A percentile compares a stretch with the other conserved stretches of the same genome.
These are phyloP conservation scores for Pissodes strobi DNA, from an alignment of 1,140 invertebrate genomes.

Conservation along the genomic window DNA sequence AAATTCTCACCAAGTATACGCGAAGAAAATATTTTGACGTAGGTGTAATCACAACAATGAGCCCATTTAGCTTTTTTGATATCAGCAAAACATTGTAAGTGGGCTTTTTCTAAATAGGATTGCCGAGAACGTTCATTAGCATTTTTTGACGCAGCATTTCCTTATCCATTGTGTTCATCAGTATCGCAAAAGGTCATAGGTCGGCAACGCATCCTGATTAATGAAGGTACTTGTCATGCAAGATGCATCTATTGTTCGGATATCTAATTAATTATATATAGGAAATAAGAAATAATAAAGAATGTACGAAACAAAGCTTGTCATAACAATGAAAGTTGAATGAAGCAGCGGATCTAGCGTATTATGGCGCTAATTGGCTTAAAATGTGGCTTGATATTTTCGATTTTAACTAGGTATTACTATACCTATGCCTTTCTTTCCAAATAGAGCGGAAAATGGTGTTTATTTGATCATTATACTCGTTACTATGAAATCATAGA, in stretches of 20 bases:
- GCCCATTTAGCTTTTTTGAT: slow-evolving; percentile 20
- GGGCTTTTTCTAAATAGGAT: slow-evolving; percentile 13
- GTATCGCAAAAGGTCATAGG: slow-evolving; percentile 28
- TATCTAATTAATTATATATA: slow-evolving; percentile 35
- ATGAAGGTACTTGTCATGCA: slow-evolving; percentile 35
- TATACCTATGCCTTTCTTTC: no score
- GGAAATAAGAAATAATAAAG: slow-evolving; percentile 11
- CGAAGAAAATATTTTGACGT: not conserved
- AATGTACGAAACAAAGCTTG: no score
- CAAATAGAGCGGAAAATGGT: no score
- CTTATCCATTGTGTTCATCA: slow-evolving; percentile 36
- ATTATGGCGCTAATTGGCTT: no score
- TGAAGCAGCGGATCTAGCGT: no score
- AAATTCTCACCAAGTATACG: no score
- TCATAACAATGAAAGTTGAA: no score
- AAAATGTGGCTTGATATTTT: no score
- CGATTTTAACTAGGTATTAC: no score
- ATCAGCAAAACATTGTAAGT: slow-evolving; percentile 14
- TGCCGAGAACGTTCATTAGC: slow-evolving; percentile 26
- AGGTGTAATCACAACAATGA: slow-evolving; percentile 25
- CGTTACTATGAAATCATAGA: no score
- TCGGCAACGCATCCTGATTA: slow-evolving; percentile 32
- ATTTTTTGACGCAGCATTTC: slow-evolving; percentile 28
- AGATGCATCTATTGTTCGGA: slow-evolving; percentile 35
- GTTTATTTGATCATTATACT: no score